A percentile compares a stretch with the other conserved stretches of the same genome.
Conservation (phyloP, 1,140 invertebrate genomes). For the Penaeus japonicus region DNA sequence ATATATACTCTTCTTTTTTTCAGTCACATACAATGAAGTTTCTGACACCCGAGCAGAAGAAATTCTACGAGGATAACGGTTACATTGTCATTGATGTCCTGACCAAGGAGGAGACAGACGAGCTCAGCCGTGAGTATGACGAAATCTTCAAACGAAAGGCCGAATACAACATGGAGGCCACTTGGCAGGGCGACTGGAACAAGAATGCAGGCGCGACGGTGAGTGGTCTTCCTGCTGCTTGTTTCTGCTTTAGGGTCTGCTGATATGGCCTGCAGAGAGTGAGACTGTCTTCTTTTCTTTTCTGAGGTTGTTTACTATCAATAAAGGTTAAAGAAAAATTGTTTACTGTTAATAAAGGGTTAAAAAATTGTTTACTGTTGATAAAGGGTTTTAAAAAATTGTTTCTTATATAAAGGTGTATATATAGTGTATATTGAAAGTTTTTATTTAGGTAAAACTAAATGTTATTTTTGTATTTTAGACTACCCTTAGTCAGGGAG, state of each 20-base stretch:
- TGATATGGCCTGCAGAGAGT: too few relatives aligned
- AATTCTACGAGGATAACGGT: conserved; percentile 68
- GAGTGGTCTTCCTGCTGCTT: neutral
- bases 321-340: too few relatives aligned
- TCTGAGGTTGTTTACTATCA: neutral
- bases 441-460: too few relatives aligned
- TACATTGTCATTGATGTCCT: conserved; percentile 67
- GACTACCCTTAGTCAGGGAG: neutral
- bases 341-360: too few relatives aligned
- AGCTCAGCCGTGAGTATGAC: conserved; percentile 66
- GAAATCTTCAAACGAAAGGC: conserved; percentile 64
- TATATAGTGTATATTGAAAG: too few relatives aligned
- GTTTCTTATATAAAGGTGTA: too few relatives aligned
- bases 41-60: conserved; percentile 65
- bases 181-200: conserved; percentile 65
- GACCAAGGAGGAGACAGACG: conserved; percentile 65
- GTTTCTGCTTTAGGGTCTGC: neutral
- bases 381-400: too few relatives aligned
- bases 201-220: conserved; percentile 30
- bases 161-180: conserved; percentile 63
- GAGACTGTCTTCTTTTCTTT: too few relatives aligned
- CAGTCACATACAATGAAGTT: conserved; percentile 54
- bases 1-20: neutral
- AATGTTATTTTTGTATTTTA: too few relatives aligned
- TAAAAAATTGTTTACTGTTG: too few relatives aligned